Conservation (phyloP, 1,140 invertebrate species). For the Parapsyche elsis region DNA sequence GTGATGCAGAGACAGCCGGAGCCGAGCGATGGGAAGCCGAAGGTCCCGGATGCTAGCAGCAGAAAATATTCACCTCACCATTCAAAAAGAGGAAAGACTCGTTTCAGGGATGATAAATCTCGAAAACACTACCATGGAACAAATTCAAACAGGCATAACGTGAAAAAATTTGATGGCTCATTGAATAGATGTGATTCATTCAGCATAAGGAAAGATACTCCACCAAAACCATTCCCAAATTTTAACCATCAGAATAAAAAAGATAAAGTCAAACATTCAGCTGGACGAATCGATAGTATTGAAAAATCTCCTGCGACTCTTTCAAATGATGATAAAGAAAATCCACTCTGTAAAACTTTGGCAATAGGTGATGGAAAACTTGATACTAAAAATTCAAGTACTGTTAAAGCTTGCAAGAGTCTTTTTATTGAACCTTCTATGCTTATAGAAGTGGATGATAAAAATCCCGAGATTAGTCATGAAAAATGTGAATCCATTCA, state of each 20-base stretch:
- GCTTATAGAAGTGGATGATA: neutral
- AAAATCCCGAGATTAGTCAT: neutral
- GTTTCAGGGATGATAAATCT: constrained; percentile 45
- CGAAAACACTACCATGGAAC: constrained; percentile 32
- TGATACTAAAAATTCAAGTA: neutral
- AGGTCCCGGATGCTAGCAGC: constrained; percentile 50
- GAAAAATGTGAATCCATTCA: neutral
- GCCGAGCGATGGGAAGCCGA: constrained; percentile 47
- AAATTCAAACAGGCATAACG: constrained; percentile 28
- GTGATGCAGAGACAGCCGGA: constrained; percentile 52
- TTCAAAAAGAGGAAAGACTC: constrained; percentile 6
- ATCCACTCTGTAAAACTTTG: neutral
- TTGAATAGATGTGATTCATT: constrained; percentile 30
- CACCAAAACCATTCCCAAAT: constrained; percentile 2
- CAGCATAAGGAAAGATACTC: constrained; percentile 28
- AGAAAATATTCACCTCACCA: constrained; percentile 1
- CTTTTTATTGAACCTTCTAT: neutral
- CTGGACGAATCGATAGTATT: neutral
- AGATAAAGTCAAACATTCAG: neutral
- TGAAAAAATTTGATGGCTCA: constrained; percentile 32
- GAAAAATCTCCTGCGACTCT: constrained; percentile 6
- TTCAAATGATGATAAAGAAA: neutral
- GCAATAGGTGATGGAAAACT: neutral
- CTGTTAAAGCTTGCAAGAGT: neutral
- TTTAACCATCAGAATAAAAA: constrained; percentile 19